Evolutionary conservation across 2,888 invertebrate species (phyloP), one percentile per base, ranked within the genome.

Genomic region (Aradus depressus): DNA sequence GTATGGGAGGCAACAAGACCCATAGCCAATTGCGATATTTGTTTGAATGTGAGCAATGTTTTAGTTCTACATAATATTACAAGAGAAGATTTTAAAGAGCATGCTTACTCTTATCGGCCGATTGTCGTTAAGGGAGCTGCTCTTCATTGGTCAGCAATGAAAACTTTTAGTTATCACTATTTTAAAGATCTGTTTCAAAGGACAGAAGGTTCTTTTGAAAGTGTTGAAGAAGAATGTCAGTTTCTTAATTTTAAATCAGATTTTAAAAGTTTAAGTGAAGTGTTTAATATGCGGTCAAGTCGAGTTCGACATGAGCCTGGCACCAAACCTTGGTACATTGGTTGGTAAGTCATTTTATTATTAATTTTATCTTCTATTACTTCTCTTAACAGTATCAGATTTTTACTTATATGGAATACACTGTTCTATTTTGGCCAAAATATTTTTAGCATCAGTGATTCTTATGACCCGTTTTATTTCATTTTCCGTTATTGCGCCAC

Each of bases 1-100:
- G 71, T 88, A 58, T 87, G 87, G 87, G 90, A 91, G 70, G 84
- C 84, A 47, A 83, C 87, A 19, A 73, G 90, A 59, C 90, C 90
- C 22, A 72, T 86, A 48, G 81, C 86, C 19, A 77, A 87, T 68
- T 91, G 91, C 65, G 71, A 74, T 61, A 85, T 84, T 68, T 90
- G 90, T 69, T 68, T 70, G 60, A 79, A 79, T 60, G 71, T 86
- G 53, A 73, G 75, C 47, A 73, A 74, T 59, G 82, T 86, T 37
- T 68, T 82, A 58, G 72, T 84, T 60, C 67, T 88, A 55, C 66
- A 70, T 58, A 86, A 87, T 68, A 64, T 80, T 60, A 80, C 81
- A 3, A 74, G 75, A 59, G 72, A 79, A 59, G 75, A 79, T 59
- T 90, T 91, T 67, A 67, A 72, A 58, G 72, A 70, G 44, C 82